Percentiles rank a stretch among this genome's conserved stretches.
Evolutionary conservation across 1,140 invertebrate genomes (phyloP).

Genomic region (Mylabris phalerata): DNA sequence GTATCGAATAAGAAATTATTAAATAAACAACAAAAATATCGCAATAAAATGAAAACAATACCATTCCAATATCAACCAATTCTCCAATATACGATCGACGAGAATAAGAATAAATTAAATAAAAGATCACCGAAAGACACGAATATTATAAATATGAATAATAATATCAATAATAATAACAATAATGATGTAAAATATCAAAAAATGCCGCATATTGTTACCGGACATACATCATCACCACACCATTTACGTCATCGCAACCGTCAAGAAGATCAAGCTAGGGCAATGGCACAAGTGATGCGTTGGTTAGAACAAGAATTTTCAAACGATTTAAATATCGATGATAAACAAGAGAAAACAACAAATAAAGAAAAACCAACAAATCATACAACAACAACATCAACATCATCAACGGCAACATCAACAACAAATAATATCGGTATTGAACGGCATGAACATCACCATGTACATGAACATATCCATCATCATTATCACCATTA

Average conservation of each 20-base stretch:
- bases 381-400: constrained; percentile 13
- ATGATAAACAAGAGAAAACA: constrained; percentile 18
- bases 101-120: constrained; percentile 14
- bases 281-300: constrained; percentile 62
- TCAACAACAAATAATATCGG: constrained; percentile 25
- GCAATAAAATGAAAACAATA: constrained; percentile 39
- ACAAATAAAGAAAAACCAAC: constrained; percentile 26
- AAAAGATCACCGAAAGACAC: constrained; percentile 12
- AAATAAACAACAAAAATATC: constrained; percentile 14
- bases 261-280: constrained; percentile 59
- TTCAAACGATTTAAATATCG: constrained; percentile 28
- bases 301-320: constrained; percentile 52
- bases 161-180: not conserved
- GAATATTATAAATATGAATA: not conserved
- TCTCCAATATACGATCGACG: constrained; percentile 43
- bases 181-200: constrained; percentile 22
- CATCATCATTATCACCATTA: constrained; percentile 82
- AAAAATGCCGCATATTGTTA: constrained; percentile 25
- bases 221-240: constrained; percentile 33
- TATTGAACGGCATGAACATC: constrained; percentile 52
- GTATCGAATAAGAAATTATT: constrained; percentile 22
- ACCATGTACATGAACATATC: constrained; percentile 74
- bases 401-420: constrained; percentile 4
- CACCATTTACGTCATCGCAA: constrained; percentile 61
- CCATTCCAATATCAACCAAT: constrained; percentile 42